phyloP scores from a whole-genome alignment of 2,888 invertebrate genomes.

The Serripes groenlandicus region DNA sequence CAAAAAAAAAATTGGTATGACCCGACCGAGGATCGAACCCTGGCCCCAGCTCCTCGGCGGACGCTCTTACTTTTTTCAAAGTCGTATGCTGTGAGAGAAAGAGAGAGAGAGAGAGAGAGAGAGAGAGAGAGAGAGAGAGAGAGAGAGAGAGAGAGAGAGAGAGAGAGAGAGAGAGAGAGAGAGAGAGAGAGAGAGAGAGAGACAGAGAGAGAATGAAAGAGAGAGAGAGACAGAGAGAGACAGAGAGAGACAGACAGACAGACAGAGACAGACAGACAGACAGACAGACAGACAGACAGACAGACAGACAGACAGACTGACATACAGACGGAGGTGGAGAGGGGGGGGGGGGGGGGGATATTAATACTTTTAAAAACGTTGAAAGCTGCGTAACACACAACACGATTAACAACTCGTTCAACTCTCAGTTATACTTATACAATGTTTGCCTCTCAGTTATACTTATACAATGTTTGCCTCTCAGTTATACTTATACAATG shows the following conservation, averaged over 20 bases:
- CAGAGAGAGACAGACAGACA: slow-evolving; percentile 8
- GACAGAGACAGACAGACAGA: slow-evolving; percentile 6
- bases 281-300: slow-evolving; percentile 1
- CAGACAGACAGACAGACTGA: slow-evolving; percentile 1
- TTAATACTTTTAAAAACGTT: too few species aligned
- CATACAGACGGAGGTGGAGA: background rate
- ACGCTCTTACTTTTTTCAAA: too few species aligned
- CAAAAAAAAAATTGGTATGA: too few species aligned
- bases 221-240: background rate
- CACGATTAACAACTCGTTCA: too few species aligned
- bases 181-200: background rate
- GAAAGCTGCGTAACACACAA: too few species aligned
- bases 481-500: too few species aligned
- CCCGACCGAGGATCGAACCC: too few species aligned
- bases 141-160: background rate
- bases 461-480: too few species aligned
- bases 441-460: too few species aligned
- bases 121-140: slow-evolving; percentile 1
- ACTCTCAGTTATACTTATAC: too few species aligned
- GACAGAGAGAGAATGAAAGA: background rate
- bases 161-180: background rate
- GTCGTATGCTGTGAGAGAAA: too few species aligned
- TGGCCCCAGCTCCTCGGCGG: too few species aligned
- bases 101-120: background rate
- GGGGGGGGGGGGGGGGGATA: background rate